Base-by-base conservation (phyloP, 1,140 invertebrate species). In the Drosophila melanica region DNA sequence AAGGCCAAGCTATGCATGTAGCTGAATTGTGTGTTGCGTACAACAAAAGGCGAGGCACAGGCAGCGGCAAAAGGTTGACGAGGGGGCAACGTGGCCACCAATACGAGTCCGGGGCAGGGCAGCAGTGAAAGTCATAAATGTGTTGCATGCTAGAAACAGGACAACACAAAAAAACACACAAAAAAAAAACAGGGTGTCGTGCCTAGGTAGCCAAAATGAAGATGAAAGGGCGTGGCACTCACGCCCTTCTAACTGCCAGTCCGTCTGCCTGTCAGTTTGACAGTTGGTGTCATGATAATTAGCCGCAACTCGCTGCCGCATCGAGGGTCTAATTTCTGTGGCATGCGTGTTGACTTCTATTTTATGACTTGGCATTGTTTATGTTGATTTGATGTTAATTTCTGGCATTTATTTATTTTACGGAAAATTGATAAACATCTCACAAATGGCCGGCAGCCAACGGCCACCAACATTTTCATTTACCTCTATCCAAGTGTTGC, bases 251-350 rank as follows among this genome's bases (percentile, higher is more conserved):
- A 33, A 33, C 4, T 33, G 30, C 30, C 30, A 7, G 30, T 33
- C 30, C 5, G 30, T 33, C 33, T 35, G 33, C 10, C 57, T 62
- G 37, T 47, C 79, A 75, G 59, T 89, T 78, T 82, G 84, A 89
- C 82, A 87, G 85, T 90, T 89, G 74, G 47, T 89, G 85, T 84
- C 77, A 90, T 84, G 80, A 85, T 89, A 89, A 89, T 89, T 90
- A 89, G 84, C 69, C 63, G 14, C 45, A 51, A 37, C 20, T 39
- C 62, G 54, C 47, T 30, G 60, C 48, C 51, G 69, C 60, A 50
- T 65, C 65, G 50, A 48, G 68, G 50, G 69, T 74, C 58, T 37
- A 54, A 68, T 69, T 75, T 67, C 64, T 59, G 82, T 81, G 77
- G 82, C 77, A 67, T 80, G 81, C 77, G 79, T 71, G 72, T 63